Conservation (phyloP, 1,140 invertebrate genomes). For the Anastrepha ludens region DNA sequence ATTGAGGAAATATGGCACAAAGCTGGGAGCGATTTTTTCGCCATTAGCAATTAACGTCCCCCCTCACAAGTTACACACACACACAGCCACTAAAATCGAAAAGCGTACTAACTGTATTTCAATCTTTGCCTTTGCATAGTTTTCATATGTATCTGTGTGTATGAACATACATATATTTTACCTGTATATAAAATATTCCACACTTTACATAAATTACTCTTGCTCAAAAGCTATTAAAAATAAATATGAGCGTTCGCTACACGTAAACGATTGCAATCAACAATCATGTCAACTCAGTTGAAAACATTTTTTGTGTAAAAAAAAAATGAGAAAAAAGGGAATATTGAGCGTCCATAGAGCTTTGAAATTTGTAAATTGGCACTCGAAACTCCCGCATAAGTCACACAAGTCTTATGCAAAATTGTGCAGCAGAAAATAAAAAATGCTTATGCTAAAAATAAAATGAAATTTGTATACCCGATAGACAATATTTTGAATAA, state of each 20-base stretch:
- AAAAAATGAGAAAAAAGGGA: neutral
- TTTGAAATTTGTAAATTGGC: neutral
- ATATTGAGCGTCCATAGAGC: neutral
- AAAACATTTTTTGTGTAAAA: slow-evolving; percentile 4
- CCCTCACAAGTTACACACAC: neutral
- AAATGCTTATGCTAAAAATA: neutral
- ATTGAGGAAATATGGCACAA: neutral
- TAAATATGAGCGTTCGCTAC: slow-evolving; percentile 27
- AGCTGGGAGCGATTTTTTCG: neutral
- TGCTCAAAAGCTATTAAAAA: slow-evolving; percentile 45
- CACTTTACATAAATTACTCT: slow-evolving; percentile 35
- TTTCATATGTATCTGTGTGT: neutral
- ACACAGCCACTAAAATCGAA: neutral
- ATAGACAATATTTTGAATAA: too few species aligned
- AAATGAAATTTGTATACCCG: neutral
- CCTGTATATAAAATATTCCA: neutral
- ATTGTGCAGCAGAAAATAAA: too few species aligned
- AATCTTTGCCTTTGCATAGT: neutral
- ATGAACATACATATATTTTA: neutral
- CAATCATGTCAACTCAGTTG: slow-evolving; percentile 39
- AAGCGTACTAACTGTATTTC: neutral
- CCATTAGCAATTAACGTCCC: neutral
- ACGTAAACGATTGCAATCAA: slow-evolving; percentile 41
- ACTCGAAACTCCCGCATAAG: slow-evolving; percentile 8
- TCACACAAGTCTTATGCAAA: too few species aligned